Percentiles rank a stretch among this genome's conserved stretches.
Conservation (phyloP, 2,113 vertebrate species). For the Coturnix japonica region DNA sequence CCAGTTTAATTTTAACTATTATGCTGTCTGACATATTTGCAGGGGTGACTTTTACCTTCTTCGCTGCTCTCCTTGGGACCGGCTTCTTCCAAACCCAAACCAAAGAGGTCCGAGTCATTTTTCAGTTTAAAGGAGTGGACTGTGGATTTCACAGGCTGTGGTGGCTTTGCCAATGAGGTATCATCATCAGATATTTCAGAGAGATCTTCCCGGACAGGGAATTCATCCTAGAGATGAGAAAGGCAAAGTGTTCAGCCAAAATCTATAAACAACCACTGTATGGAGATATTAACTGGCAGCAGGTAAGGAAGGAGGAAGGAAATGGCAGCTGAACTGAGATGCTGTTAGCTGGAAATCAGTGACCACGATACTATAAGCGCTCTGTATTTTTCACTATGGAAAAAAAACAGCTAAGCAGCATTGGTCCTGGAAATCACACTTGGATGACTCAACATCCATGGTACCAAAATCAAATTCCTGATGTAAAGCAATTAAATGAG, state of each 20-base stretch:
- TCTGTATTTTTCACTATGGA: neutral
- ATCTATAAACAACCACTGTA: neutral
- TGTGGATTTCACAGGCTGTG: slow-evolving; percentile 73
- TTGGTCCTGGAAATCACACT: neutral
- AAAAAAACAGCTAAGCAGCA: neutral
- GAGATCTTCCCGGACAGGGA: slow-evolving; percentile 87
- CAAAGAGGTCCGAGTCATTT: slow-evolving; percentile 88
- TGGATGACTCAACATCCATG: neutral
- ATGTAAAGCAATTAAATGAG: neutral
- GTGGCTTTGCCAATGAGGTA: slow-evolving; percentile 44
- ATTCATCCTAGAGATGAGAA: slow-evolving; percentile 75
- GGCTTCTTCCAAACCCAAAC: slow-evolving; percentile 85
- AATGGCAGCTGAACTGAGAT: neutral
- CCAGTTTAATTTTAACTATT: neutral
- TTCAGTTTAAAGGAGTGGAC: slow-evolving; percentile 84
- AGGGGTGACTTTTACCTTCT: slow-evolving; percentile 77
- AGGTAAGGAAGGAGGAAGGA: neutral
- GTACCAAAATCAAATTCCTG: neutral
- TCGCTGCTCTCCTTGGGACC: slow-evolving; percentile 84
- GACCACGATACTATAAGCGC: neutral
- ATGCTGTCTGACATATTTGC: accelerated
- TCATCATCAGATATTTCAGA: slow-evolving; percentile 91
- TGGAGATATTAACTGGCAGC: neutral
- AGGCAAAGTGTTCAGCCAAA: neutral
- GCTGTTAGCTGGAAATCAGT: neutral